Evolutionary conservation across 2,113 vertebrate species (phyloP).

Genomic region (Mugil cephalus): DNA sequence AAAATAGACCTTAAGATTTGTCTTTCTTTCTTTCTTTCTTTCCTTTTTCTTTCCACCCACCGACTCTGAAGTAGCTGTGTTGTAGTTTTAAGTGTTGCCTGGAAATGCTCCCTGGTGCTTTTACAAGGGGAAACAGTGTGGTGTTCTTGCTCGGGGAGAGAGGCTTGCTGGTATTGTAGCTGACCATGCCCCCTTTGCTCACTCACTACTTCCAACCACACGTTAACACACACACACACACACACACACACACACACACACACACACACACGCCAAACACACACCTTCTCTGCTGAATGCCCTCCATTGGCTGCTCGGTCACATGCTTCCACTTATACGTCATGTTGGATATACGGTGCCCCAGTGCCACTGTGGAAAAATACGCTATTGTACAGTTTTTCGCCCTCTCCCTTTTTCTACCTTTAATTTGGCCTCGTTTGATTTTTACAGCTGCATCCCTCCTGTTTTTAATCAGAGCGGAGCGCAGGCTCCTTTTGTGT

Average conservation of each 20-base stretch:
- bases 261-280: conserved; percentile 33
- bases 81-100: conserved; percentile 81
- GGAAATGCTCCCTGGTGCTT: conserved; percentile 84
- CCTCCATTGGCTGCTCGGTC: conserved; percentile 40
- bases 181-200: conserved; percentile 62
- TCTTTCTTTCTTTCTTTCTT: not conserved
- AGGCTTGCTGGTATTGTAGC: conserved; percentile 69
- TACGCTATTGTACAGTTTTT: conserved; percentile 47
- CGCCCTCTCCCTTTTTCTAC: conserved; percentile 39
- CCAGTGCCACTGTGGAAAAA: conserved; percentile 66
- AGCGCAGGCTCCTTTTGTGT: conserved; percentile 53
- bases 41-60: not conserved
- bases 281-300: conserved; percentile 38
- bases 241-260: conserved; percentile 37
- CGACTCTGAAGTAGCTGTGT: conserved; percentile 72
- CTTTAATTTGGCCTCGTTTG: conserved; percentile 64
- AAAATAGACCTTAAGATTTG: not conserved
- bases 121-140: conserved; percentile 84
- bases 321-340: conserved; percentile 66
- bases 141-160: conserved; percentile 69
- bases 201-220: conserved; percentile 55
- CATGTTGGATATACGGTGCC: conserved; percentile 57
- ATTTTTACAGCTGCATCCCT: conserved; percentile 66
- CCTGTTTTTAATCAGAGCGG: conserved; percentile 56
- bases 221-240: conserved; percentile 26